These are phyloP conservation scores for Cinclus mexicanus DNA, from an alignment of 2,113 vertebrate genomes.

Conservation along the genomic window DNA sequence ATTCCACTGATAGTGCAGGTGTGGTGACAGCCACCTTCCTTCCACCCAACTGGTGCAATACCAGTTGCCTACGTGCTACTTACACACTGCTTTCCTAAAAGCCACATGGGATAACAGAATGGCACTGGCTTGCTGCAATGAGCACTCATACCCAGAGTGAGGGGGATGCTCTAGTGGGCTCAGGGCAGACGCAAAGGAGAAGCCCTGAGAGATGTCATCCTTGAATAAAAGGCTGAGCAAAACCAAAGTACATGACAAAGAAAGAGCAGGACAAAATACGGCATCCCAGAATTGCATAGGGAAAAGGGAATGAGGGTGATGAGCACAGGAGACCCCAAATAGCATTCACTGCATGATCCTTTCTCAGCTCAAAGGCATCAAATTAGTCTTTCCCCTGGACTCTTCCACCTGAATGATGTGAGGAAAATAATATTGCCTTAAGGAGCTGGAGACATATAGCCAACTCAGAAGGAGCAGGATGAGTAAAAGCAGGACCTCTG, in stretches of 20 bases:
- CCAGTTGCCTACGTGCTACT: background rate
- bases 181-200: rapidly evolving
- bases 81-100: background rate
- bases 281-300: background rate
- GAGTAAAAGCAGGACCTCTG: background rate
- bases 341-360: background rate
- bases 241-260: rapidly evolving
- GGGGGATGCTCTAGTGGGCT: background rate
- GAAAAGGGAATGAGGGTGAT: background rate
- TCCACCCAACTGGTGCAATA: background rate
- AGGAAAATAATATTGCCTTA: background rate
- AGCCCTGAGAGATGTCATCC: background rate
- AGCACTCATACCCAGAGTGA: background rate
- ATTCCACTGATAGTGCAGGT: background rate
- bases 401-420: background rate
- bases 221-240: background rate
- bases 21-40: background rate
- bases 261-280: background rate
- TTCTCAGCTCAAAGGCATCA: background rate
- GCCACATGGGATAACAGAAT: background rate
- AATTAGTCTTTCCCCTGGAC: background rate
- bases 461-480: background rate
- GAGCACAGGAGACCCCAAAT: background rate
- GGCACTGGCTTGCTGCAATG: background rate
- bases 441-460: background rate